These are phyloP conservation scores for Epizoanthus fatuus DNA, from an alignment of 92 coral and sea anemone genomes.

Conservation along the genomic window DNA sequence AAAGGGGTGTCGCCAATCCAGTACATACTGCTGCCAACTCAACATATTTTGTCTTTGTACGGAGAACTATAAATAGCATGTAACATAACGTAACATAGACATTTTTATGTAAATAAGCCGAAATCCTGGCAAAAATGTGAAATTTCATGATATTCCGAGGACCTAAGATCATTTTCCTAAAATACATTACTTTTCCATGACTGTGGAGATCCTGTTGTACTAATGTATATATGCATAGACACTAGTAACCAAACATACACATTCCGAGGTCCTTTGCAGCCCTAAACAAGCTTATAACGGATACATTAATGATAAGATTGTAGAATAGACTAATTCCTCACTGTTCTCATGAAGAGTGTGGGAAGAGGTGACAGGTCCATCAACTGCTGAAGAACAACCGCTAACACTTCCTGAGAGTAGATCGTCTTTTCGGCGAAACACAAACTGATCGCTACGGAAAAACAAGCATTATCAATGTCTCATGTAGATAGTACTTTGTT, in stretches of 20 bases:
- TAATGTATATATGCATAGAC: no score
- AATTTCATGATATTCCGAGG: no score
- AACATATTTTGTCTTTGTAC: no score
- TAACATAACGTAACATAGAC: no score
- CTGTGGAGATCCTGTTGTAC: no score
- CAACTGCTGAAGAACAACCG: constrained; percentile 96
- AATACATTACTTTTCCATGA: no score
- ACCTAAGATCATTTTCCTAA: no score
- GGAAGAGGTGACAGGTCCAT: constrained; percentile 99
- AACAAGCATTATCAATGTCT: not conserved
- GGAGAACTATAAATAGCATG: no score
- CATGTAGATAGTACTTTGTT: not conserved
- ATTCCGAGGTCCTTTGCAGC: not conserved
- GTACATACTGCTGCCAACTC: no score
- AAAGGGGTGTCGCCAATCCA: no score
- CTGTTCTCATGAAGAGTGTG: constrained; percentile 98
- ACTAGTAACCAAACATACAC: not conserved
- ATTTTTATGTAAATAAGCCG: no score
- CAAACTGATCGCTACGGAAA: constrained; percentile 85
- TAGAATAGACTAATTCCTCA: constrained; percentile 27
- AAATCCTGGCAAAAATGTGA: not conserved
- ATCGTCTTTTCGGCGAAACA: constrained; percentile 99
- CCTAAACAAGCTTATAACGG: not conserved
- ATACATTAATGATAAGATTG: not conserved
- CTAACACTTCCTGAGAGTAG: constrained; percentile 98